phyloP scores from a whole-genome alignment of 2,888 invertebrate genomes.

The Apodemia mormo region DNA sequence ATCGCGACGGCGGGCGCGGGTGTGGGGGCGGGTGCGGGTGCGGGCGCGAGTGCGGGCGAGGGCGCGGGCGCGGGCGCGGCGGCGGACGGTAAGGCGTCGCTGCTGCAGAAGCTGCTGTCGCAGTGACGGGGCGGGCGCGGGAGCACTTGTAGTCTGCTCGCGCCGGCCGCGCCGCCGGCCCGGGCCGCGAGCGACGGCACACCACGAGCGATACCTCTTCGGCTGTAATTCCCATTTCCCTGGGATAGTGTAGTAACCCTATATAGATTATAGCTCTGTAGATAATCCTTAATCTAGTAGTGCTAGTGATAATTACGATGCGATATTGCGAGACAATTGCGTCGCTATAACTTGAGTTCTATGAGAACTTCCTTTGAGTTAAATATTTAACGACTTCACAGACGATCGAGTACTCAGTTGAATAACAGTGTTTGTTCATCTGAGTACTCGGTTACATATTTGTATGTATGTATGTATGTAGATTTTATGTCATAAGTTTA shows the following conservation, averaged over 20 bases:
- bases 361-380: slow-evolving; percentile 54
- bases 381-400: slow-evolving; percentile 35
- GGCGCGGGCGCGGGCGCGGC: slow-evolving; percentile 40
- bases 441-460: slow-evolving; percentile 43
- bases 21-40: slow-evolving; percentile 42
- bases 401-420: not conserved
- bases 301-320: slow-evolving; percentile 72
- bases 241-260: slow-evolving; percentile 68
- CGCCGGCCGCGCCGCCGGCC: slow-evolving; percentile 35
- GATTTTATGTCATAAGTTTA: slow-evolving; percentile 55
- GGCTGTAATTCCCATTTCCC: slow-evolving; percentile 59
- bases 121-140: slow-evolving; percentile 79
- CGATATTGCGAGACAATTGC: slow-evolving; percentile 58
- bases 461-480: slow-evolving; percentile 50
- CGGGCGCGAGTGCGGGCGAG: slow-evolving; percentile 32
- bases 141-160: slow-evolving; percentile 51
- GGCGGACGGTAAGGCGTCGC: slow-evolving; percentile 6
- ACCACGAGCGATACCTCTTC: slow-evolving; percentile 48
- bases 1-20: slow-evolving; percentile 36
- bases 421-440: not conserved
- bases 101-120: slow-evolving; percentile 80
- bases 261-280: slow-evolving; percentile 58
- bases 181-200: slow-evolving; percentile 67
- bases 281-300: slow-evolving; percentile 58
- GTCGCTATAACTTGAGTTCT: slow-evolving; percentile 49